Evolutionary conservation across 2,113 vertebrate species (phyloP).

Genomic region (Tilapia sparmanii): DNA sequence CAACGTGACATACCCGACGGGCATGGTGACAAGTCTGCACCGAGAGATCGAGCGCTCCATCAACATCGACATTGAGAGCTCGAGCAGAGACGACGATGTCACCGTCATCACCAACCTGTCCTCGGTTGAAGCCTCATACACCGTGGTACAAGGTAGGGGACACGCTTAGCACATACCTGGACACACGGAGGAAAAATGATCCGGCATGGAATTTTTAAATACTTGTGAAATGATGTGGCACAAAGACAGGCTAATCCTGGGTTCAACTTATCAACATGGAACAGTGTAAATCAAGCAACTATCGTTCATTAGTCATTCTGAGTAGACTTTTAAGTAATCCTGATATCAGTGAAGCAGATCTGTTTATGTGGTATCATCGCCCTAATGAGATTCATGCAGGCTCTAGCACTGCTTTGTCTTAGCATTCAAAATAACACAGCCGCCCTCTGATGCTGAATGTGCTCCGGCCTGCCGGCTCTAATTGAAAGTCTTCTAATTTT

Average conservation of each 20-base stretch:
- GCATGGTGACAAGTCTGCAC: conserved; percentile 95
- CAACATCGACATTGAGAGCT: conserved; percentile 98
- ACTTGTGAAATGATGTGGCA: not conserved
- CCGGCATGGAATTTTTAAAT: not conserved
- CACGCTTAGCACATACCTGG: not conserved
- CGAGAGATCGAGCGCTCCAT: conserved; percentile 98
- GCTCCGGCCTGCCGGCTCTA: conserved; percentile 11
- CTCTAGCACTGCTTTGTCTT: not conserved
- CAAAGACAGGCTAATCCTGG: not conserved
- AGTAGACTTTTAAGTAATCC: not conserved
- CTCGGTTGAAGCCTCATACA: conserved; percentile 96
- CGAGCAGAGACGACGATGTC: conserved; percentile 94
- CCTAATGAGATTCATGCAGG: not conserved
- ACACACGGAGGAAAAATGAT: not conserved
- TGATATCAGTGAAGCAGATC: not conserved
- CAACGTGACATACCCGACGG: conserved; percentile 96
- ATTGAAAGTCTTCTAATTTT: conserved; percentile 57
- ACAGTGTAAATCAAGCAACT: not conserved
- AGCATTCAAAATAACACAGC: not conserved
- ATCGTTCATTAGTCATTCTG: not conserved
- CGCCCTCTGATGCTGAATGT: not conserved
- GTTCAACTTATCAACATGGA: not conserved
- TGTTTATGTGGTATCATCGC: not conserved
- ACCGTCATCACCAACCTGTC: conserved; percentile 98
- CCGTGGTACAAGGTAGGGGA: conserved; percentile 91